Conservation (phyloP, 2,888 invertebrate species). For the Drosophila greeni region DNA sequence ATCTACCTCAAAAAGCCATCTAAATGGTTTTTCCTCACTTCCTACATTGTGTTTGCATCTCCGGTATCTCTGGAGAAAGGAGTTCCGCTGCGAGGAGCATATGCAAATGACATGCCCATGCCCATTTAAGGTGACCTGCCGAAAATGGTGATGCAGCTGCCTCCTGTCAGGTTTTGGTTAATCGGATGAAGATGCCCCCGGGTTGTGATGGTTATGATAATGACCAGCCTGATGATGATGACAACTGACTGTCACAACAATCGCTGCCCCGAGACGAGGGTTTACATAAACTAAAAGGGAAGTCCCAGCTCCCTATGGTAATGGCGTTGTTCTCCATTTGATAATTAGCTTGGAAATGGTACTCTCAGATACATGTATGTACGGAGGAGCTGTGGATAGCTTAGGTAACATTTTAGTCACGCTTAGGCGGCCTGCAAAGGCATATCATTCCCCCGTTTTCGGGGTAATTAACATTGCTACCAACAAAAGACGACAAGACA, state of each 20-base stretch:
- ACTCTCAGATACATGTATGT: slow-evolving; percentile 14
- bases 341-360: slow-evolving; percentile 62
- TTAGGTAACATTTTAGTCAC: slow-evolving; percentile 73
- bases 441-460: slow-evolving; percentile 52
- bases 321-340: slow-evolving; percentile 48
- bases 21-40: slow-evolving; percentile 7
- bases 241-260: slow-evolving; percentile 37
- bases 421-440: slow-evolving; percentile 65
- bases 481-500: slow-evolving; percentile 25
- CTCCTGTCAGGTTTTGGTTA: slow-evolving; percentile 22
- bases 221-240: slow-evolving; percentile 26
- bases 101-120: slow-evolving; percentile 25
- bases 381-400: slow-evolving; percentile 33
- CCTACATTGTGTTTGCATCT: background rate
- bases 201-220: slow-evolving; percentile 9
- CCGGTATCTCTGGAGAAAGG: slow-evolving; percentile 20
- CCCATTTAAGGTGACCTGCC: slow-evolving; percentile 35
- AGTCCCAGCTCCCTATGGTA: slow-evolving; percentile 54
- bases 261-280: slow-evolving; percentile 25
- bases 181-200: slow-evolving; percentile 32
- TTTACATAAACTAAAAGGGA: slow-evolving; percentile 54
- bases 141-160: slow-evolving; percentile 23
- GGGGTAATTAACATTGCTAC: slow-evolving; percentile 64
- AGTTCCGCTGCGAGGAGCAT: slow-evolving; percentile 24
- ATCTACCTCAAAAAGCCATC: background rate